Percentiles rank a stretch among this genome's conserved stretches.
Conservation (phyloP, 2,888 invertebrate species). For the Ischnura elegans region DNA sequence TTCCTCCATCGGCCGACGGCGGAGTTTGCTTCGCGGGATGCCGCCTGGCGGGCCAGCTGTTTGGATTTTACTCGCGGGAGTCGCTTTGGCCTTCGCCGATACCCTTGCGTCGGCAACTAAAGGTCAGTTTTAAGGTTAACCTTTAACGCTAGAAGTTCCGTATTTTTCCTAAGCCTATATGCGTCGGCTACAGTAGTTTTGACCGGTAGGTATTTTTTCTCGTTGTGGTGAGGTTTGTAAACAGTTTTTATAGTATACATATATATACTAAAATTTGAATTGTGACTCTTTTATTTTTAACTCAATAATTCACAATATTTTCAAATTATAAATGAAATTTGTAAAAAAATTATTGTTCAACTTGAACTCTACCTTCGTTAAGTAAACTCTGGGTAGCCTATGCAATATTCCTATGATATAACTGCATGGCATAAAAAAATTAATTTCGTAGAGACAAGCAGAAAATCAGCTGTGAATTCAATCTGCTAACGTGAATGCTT, state of each 20-base stretch:
- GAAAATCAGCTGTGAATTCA: too few relatives aligned
- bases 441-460: too few relatives aligned
- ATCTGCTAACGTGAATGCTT: too few relatives aligned
- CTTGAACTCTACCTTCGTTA: neutral
- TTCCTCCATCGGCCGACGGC: neutral
- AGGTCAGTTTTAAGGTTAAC: constrained; percentile 1
- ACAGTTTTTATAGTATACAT: neutral
- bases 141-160: neutral
- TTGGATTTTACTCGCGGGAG: constrained; percentile 58
- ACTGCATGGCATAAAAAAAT: too few relatives aligned
- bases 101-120: constrained; percentile 48
- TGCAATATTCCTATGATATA: too few relatives aligned
- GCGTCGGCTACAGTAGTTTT: neutral
- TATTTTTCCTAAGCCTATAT: neutral
- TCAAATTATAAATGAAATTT: neutral
- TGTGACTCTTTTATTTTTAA: neutral
- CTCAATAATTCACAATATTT: neutral
- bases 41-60: constrained; percentile 1
- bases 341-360: neutral
- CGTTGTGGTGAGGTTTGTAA: neutral
- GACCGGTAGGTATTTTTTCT: neutral
- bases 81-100: constrained; percentile 24
- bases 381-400: too few relatives aligned
- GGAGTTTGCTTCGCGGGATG: constrained; percentile 49
- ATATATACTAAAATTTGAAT: neutral